Percentiles rank a stretch among this genome's conserved stretches.
Evolutionary conservation across 2,113 vertebrate genomes (phyloP).

Genomic region (Riparia riparia): DNA sequence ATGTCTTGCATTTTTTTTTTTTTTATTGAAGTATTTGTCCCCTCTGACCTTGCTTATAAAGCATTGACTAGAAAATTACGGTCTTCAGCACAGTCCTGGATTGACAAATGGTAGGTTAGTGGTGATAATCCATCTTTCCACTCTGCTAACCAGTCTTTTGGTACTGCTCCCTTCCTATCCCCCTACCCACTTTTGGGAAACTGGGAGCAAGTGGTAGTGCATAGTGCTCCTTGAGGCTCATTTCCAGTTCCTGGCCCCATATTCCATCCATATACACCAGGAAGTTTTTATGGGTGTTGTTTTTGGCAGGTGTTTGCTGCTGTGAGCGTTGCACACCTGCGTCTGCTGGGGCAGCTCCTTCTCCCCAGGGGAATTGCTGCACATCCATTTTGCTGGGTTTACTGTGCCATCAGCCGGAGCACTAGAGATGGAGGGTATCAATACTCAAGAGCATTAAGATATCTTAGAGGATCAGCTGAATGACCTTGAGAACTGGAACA

Average conservation of each 20-base stretch:
- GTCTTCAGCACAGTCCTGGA: constrained; percentile 47
- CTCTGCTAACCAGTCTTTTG: constrained; percentile 57
- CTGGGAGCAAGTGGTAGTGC: background rate
- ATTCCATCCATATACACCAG: fast-evolving
- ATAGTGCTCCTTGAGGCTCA: background rate
- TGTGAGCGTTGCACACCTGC: background rate
- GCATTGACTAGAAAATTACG: constrained; percentile 70
- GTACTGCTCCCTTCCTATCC: background rate
- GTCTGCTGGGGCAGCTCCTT: background rate
- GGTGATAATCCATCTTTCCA: constrained; percentile 61
- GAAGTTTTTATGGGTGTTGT: background rate
- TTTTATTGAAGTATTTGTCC: constrained; percentile 32
- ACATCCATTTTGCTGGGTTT: background rate
- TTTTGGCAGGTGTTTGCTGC: background rate
- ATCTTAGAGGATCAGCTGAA: constrained; percentile 31
- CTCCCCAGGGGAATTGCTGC: background rate
- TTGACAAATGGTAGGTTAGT: constrained; percentile 74
- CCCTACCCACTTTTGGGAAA: background rate
- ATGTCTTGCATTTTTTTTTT: constrained; percentile 4
- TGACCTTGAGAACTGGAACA: constrained; percentile 55
- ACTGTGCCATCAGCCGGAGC: background rate
- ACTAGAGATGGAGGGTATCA: background rate
- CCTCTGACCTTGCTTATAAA: constrained; percentile 74
- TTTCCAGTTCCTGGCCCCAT: background rate
- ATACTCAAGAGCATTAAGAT: background rate